phyloP scores from a whole-genome alignment of 2,888 invertebrate species.

The Habroteleia sp. region DNA sequence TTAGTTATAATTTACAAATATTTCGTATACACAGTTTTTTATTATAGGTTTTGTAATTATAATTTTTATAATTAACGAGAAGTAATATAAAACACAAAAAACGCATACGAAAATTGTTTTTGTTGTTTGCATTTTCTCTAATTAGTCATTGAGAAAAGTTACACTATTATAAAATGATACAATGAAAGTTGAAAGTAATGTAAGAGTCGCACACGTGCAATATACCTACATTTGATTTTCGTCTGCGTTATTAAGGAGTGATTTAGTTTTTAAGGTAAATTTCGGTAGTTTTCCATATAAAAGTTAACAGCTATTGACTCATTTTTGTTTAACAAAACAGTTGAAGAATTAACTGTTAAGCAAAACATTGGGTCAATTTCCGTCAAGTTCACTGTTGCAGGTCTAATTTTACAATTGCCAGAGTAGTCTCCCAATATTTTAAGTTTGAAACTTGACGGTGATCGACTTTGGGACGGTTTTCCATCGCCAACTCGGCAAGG shows the following conservation, averaged over 20 bases:
- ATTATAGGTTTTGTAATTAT: constrained; percentile 24
- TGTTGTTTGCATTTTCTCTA: constrained; percentile 46
- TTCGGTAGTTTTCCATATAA: constrained; percentile 30
- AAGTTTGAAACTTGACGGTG: constrained; percentile 30
- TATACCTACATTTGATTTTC: constrained; percentile 67
- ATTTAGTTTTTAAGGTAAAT: constrained; percentile 63
- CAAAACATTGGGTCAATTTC: constrained; percentile 25
- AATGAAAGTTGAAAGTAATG: too few relatives aligned
- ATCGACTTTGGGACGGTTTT: constrained; percentile 43
- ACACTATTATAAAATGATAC: constrained; percentile 17
- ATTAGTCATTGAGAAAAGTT: constrained; percentile 48
- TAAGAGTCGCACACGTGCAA: constrained; percentile 65
- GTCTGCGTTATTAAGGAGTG: constrained; percentile 53
- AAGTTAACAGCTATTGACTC: constrained; percentile 18
- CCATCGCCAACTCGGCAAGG: constrained; percentile 9
- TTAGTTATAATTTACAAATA: too few relatives aligned
- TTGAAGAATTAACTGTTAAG: constrained; percentile 16
- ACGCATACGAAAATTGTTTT: constrained; percentile 35
- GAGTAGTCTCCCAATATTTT: constrained; percentile 22
- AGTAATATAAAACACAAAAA: constrained; percentile 9
- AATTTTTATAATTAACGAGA: constrained; percentile 34
- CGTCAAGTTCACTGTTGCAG: constrained; percentile 34
- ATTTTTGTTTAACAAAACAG: constrained; percentile 17
- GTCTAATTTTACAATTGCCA: constrained; percentile 14
- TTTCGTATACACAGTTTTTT: too few relatives aligned